These are phyloP conservation scores for Aphrophora alni DNA, from an alignment of 2,888 invertebrate species.

Conservation along the genomic window DNA sequence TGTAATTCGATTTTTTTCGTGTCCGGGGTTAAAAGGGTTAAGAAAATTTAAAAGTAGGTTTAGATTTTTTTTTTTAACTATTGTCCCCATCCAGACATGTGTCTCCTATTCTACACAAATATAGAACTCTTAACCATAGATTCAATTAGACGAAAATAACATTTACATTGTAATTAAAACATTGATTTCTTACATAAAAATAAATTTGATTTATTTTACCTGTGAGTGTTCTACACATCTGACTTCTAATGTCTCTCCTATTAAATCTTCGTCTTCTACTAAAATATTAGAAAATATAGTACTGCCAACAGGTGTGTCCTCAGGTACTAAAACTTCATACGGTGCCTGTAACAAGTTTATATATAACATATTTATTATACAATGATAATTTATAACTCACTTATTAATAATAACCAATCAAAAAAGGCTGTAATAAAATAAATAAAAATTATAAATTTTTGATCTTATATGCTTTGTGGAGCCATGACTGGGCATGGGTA, in stretches of 20 bases:
- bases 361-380: no score
- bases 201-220: slow-evolving; percentile 54
- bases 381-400: no score
- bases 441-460: slow-evolving; percentile 39
- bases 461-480: slow-evolving; percentile 21
- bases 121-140: background rate
- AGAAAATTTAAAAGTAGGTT: no score
- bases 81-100: no score
- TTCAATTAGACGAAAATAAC: no score
- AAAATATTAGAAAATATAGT: slow-evolving; percentile 75
- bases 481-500: no score
- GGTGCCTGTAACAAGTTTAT: slow-evolving; percentile 71
- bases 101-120: background rate
- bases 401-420: no score
- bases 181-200: no score
- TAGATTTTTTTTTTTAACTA: no score
- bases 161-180: no score
- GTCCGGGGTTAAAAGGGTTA: no score
- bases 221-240: slow-evolving; percentile 65
- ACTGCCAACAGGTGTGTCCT: slow-evolving; percentile 75
- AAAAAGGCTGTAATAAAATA: background rate
- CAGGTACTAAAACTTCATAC: slow-evolving; percentile 79
- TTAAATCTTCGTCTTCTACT: slow-evolving; percentile 80
- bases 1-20: no score
- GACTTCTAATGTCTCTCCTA: slow-evolving; percentile 82